Evolutionary conservation across 2,797 vertebrate species (phyloP).

Genomic region (Meda fulgida): DNA sequence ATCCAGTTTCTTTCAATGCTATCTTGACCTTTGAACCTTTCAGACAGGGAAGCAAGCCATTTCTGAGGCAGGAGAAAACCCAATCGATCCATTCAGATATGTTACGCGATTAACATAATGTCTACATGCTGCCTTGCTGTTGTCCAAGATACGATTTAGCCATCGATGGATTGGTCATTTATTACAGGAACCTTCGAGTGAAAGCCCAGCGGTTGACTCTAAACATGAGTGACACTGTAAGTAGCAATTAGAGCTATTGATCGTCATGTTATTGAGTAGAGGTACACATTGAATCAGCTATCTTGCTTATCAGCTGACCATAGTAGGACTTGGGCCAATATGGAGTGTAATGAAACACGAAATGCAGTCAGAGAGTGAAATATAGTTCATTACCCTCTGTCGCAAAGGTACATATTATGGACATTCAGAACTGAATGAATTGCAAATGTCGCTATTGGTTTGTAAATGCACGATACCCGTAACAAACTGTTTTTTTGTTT

Average conservation of each 20-base stretch:
- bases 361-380: slow-evolving; percentile 25
- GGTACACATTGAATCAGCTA: slow-evolving; percentile 57
- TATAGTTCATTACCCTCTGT: slow-evolving; percentile 26
- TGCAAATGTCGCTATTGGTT: slow-evolving; percentile 61
- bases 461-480: slow-evolving; percentile 83
- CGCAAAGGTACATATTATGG: slow-evolving; percentile 20
- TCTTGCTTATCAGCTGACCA: slow-evolving; percentile 34
- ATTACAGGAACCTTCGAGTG: slow-evolving; percentile 68
- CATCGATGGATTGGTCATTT: slow-evolving; percentile 74
- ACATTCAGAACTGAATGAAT: slow-evolving; percentile 28
- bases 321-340: slow-evolving; percentile 37
- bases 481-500: slow-evolving; percentile 80
- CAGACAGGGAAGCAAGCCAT: slow-evolving; percentile 55
- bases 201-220: slow-evolving; percentile 70
- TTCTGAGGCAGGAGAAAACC: slow-evolving; percentile 54
- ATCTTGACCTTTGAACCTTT: slow-evolving; percentile 69
- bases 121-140: slow-evolving; percentile 66
- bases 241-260: slow-evolving; percentile 80
- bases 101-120: slow-evolving; percentile 76
- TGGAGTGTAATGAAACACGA: slow-evolving; percentile 50
- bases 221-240: slow-evolving; percentile 75
- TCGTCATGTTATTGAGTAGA: slow-evolving; percentile 73
- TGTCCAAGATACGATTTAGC: slow-evolving; percentile 65
- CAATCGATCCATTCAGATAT: slow-evolving; percentile 39
- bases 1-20: slow-evolving; percentile 69